A percentile compares a stretch with the other conserved stretches of the same genome.
These are phyloP conservation scores for Myotis daubentonii DNA, from an alignment of 2,797 vertebrate genomes.

Conservation along the genomic window DNA sequence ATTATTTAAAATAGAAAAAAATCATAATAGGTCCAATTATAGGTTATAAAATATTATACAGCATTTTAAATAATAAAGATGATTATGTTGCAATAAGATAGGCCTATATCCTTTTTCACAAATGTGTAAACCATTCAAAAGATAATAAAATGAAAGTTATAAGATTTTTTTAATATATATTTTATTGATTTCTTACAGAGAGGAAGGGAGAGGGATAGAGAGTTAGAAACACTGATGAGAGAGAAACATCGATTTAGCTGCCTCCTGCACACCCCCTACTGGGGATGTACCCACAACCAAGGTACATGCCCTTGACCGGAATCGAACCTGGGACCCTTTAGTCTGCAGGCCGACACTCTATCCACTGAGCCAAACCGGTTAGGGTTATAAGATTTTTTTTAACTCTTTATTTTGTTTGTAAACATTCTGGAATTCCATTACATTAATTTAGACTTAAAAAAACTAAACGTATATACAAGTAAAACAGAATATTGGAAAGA, in stretches of 20 bases:
- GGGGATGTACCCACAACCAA: too few relatives aligned
- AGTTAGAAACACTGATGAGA: too few relatives aligned
- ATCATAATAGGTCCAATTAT: not conserved
- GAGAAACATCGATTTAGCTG: too few relatives aligned
- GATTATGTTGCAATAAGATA: not conserved
- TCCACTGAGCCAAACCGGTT: too few relatives aligned
- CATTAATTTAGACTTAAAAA: not conserved
- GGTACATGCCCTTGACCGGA: too few relatives aligned
- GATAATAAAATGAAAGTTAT: not conserved
- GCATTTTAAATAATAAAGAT: constrained; percentile 40
- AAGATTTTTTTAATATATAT: not conserved
- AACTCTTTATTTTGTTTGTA: not conserved
- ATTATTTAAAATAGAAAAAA: constrained; percentile 18
- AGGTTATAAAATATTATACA: not conserved
- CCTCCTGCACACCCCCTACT: too few relatives aligned
- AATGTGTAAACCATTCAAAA: not conserved
- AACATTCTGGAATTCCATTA: not conserved
- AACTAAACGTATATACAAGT: not conserved
- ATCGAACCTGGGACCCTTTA: too few relatives aligned
- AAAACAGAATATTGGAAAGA: not conserved
- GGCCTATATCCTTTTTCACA: not conserved
- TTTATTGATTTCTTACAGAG: too few relatives aligned
- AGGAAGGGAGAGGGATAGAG: too few relatives aligned
- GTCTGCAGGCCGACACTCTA: too few relatives aligned
- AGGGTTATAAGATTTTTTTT: not conserved